Evolutionary conservation across 2,113 vertebrate species (phyloP).

Genomic region (Stictonetta naevosa): DNA sequence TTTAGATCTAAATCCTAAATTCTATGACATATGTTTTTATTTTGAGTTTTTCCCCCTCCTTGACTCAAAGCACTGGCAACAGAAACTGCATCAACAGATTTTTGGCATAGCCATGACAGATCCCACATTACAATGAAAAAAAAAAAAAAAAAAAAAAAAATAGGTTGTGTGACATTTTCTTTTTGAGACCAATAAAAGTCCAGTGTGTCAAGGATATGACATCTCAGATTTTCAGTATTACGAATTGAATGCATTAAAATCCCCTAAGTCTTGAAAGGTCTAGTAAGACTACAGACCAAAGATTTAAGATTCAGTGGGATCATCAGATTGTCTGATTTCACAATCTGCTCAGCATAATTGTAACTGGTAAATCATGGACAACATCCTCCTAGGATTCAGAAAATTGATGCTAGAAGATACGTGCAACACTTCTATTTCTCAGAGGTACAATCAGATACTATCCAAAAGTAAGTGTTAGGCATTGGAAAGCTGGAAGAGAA

Average conservation of each 20-base stretch:
- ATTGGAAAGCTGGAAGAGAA: neutral
- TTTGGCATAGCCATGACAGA: conserved; percentile 63
- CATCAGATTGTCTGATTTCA: neutral
- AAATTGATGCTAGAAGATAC: neutral
- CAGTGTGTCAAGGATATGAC: neutral
- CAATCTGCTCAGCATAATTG: neutral
- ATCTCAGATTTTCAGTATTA: neutral
- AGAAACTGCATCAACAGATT: conserved; percentile 63
- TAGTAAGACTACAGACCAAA: neutral
- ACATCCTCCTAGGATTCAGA: neutral
- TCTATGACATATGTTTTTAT: conserved; percentile 68
- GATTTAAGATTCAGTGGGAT: neutral
- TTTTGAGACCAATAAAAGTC: conserved; percentile 10
- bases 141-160: neutral
- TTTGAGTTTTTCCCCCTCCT: conserved; percentile 16
- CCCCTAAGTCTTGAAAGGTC: neutral
- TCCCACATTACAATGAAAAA: conserved; percentile 46
- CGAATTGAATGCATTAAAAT: neutral
- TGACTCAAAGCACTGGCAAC: conserved; percentile 67
- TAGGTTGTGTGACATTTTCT: conserved; percentile 20
- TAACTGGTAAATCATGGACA: neutral
- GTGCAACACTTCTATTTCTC: neutral
- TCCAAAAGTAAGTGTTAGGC: neutral
- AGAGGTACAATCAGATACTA: neutral
- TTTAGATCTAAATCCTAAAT: conserved; percentile 61